Base-by-base conservation (phyloP, 35 echinoderm and acorn worm species). In the Holothuria glaberrima region DNA sequence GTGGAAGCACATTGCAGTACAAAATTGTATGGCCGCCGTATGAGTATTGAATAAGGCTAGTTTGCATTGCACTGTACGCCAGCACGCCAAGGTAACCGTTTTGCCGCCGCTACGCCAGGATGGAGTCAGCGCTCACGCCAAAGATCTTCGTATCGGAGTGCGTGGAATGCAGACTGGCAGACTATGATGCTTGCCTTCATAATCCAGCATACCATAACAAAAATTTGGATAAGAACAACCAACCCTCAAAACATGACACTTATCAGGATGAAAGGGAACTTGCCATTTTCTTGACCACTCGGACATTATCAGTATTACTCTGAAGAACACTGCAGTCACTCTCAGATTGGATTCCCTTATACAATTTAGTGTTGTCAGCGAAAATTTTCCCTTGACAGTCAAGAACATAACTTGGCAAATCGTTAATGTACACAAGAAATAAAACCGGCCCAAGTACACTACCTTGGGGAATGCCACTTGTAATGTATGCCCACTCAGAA, bases 241-340 rank as follows among this genome's bases (percentile, higher is more conserved):
- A 83, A 31, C 19, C 17, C 80, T 59, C 9, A 83, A 25, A 83
- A 83, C 80, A 30, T 60, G 80, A 32, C 80, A 31, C 32, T 34
- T 83, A 83, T 83, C 80, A 16, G 80, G 80, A 50, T 83, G 80
- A 83, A 83, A 83, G n/a, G 9, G 29, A 60, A 83, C 31, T 83
- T 83, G 80, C 52, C 80, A 59, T 30, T 14, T 83, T 24, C 1
- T 32, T 19, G 52, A 83, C 54, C 56, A 83, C 20, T 29, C 19
- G 31, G 12, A 60, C 12, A 59, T 61, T 83, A 9, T 83, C 54
- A 63, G 60, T 83, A 61, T 83, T 78, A 60, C 21, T 60, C 27
- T 83, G 52, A 59, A 83, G 80, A 63, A 83, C 29, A 30, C 14
- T 50, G 22, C 31, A 32, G 28, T 83, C 80, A 28, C 24, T 21